phyloP scores from a whole-genome alignment of 2,113 vertebrate species.

The Chloropsis hardwickii region DNA sequence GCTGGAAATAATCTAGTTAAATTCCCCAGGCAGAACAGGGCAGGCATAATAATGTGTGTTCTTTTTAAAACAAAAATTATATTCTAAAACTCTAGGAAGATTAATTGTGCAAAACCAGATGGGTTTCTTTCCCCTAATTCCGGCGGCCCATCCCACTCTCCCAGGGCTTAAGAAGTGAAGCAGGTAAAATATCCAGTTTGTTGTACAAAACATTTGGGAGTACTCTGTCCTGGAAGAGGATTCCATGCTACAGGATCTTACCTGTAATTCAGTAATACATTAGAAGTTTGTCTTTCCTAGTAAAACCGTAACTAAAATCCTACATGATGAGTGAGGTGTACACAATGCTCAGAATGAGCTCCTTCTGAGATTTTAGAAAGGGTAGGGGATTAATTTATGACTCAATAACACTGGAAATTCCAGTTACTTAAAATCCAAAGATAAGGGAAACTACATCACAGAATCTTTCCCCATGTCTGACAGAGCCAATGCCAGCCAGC shows the following conservation, averaged over 20 bases:
- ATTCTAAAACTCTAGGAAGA: background rate
- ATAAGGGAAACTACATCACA: background rate
- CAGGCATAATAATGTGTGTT: background rate
- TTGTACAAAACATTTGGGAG: background rate
- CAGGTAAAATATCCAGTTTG: background rate
- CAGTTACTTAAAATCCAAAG: background rate
- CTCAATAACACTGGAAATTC: background rate
- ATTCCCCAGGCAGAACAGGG: background rate
- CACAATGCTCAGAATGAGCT: background rate
- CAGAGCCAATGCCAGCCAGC: background rate
- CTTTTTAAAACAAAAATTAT: background rate
- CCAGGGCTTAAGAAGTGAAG: background rate
- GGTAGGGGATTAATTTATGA: background rate
- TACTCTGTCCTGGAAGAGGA: background rate
- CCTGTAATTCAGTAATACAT: background rate
- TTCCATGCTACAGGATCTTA: background rate
- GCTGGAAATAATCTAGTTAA: background rate
- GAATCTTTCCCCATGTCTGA: too few relatives aligned
- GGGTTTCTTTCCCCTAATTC: background rate
- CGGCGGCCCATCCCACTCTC: accelerated
- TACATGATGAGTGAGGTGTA: background rate
- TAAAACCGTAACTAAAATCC: background rate
- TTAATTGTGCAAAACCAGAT: background rate
- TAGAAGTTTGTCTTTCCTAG: background rate
- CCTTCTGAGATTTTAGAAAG: background rate